Base-by-base conservation (phyloP, 1,140 invertebrate species). In the Trinorchestia longiramus region DNA sequence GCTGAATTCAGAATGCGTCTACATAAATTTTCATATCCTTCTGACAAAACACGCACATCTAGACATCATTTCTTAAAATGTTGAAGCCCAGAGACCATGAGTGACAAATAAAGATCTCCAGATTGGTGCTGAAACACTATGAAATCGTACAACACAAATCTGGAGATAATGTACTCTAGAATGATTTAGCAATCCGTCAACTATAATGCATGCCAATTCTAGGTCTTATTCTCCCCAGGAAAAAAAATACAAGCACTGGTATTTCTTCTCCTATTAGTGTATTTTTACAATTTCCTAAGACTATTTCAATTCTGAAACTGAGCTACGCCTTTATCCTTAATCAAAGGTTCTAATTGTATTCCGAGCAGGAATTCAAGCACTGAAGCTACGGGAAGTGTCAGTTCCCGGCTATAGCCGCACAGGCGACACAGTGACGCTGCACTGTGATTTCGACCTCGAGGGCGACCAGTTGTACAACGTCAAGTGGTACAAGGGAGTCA, bases 401-500 rank as follows among this genome's bases (percentile, higher is more conserved):
- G 96, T 96, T 41, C 96, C 96, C 0, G 96, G 95, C 47, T 96
- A 96, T 95, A 95, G 96, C 95, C 95, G 95, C 87, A 96, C 95
- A 62, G 96, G 96, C 43, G 95, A 95, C 44, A 96, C 95, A 23
- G 97, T 96, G 62, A 96, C 96, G n/a, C 97, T 99, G 87, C 97
- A 98, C 53, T 99, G 98, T 97, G 97, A 98, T 57, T 98, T 98
- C 97, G 98, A 98, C 97, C 97, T 98, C 96, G 98, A 98, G 95
- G 97, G 98, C 36, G 98, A 98, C n/a, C 98, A 98, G 11, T 97
- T 98, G 42, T 98, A 98, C 97, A 98, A 98, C 0, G 98, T 99
- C 96, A 98, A 99, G 97, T 99, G 98, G 98, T 99, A 99, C 97
- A 98, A 98, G 95, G 98, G 98, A 23, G 97, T 97, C 88, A 97